Conservation (phyloP, 2,113 vertebrate genomes). For the Felis catus region DNA sequence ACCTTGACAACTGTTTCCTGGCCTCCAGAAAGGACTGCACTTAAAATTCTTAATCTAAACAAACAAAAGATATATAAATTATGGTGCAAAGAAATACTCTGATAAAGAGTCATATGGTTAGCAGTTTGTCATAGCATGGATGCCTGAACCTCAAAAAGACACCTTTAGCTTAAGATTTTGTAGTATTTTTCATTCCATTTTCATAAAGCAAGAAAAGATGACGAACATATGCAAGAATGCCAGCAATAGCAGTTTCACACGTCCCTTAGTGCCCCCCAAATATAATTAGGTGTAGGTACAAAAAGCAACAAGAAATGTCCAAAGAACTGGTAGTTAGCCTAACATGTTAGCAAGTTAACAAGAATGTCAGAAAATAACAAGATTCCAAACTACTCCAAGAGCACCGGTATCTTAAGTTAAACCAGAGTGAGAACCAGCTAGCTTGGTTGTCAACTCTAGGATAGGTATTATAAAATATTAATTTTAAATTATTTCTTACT, state of each 20-base stretch:
- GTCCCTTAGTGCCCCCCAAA: background rate
- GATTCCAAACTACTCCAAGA: background rate
- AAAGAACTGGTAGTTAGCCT: background rate
- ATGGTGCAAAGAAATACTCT: background rate
- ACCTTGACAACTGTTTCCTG: conserved; percentile 30
- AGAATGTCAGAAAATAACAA: background rate
- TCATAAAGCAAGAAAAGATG: background rate
- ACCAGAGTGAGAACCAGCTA: background rate
- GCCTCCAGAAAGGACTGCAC: background rate
- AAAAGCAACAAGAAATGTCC: background rate
- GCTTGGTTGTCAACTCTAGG: background rate
- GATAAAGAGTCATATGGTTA: conserved; percentile 1
- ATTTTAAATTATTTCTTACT: background rate
- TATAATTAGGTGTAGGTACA: background rate
- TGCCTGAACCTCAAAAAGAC: background rate
- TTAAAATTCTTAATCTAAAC: background rate
- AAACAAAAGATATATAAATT: conserved; percentile 21
- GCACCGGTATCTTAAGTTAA: background rate
- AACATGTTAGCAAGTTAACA: background rate
- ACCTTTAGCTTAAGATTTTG: background rate
- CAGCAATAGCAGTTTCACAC: background rate
- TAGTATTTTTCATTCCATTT: background rate
- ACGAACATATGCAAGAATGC: background rate
- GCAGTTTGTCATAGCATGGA: background rate
- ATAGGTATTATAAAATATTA: background rate